These are phyloP conservation scores for Chloroclystis v-ata DNA, from an alignment of 2,888 invertebrate genomes.

Conservation along the genomic window DNA sequence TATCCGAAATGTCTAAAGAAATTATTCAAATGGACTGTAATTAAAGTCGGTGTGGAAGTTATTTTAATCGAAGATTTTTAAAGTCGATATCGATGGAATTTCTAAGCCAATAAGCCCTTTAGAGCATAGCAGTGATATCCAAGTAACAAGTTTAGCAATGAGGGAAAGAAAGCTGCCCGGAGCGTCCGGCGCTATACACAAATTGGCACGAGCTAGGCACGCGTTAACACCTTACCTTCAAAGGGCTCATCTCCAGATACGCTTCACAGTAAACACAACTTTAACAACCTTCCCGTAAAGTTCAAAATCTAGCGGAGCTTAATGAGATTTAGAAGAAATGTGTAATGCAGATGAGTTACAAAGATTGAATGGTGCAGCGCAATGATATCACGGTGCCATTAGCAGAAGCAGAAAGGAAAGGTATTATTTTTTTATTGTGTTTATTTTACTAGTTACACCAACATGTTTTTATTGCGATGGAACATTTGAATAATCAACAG, in stretches of 20 bases:
- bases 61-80: constrained; percentile 13
- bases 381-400: constrained; percentile 63
- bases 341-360: constrained; percentile 45
- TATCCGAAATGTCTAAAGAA: constrained; percentile 19
- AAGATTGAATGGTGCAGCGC: constrained; percentile 67
- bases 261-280: constrained; percentile 30
- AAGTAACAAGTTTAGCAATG: constrained; percentile 72
- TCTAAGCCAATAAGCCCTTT: constrained; percentile 45
- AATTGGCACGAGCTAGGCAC: constrained; percentile 77
- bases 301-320: constrained; percentile 18
- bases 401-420: constrained; percentile 58
- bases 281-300: constrained; percentile 21
- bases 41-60: constrained; percentile 19
- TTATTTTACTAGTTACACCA: constrained; percentile 35
- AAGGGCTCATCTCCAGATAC: constrained; percentile 34
- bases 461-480: constrained; percentile 6
- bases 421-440: constrained; percentile 56
- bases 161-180: constrained; percentile 73
- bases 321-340: constrained; percentile 18
- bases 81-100: constrained; percentile 51
- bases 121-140: constrained; percentile 65
- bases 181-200: constrained; percentile 74
- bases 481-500: constrained; percentile 14
- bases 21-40: constrained; percentile 20
- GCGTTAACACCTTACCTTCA: constrained; percentile 42